Percentiles rank a stretch among this genome's conserved stretches.
Conservation (phyloP, 2,113 vertebrate genomes). For the Xiphophorus hellerii region DNA sequence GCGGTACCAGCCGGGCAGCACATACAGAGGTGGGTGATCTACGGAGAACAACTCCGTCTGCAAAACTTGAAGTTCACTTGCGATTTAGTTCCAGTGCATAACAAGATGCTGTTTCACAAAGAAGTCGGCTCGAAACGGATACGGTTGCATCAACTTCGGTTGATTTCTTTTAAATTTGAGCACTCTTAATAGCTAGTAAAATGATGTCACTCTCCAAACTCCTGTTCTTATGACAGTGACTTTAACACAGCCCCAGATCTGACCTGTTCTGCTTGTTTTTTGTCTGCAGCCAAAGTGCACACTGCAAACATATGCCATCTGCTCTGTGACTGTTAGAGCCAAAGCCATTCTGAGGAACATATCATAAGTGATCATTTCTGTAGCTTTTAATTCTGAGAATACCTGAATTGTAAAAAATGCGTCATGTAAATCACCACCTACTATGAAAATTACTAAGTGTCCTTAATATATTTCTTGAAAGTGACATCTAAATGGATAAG, state of each 20-base stretch:
- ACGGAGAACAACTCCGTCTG: neutral
- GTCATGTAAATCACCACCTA: neutral
- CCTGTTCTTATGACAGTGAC: neutral
- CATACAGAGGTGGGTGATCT: slow-evolving; percentile 88
- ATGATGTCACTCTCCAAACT: neutral
- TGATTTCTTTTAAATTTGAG: neutral
- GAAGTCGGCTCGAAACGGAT: neutral
- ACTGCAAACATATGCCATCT: slow-evolving; percentile 24
- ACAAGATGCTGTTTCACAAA: neutral
- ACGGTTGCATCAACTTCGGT: neutral
- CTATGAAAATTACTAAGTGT: neutral
- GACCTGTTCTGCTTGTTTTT: neutral
- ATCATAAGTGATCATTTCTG: neutral
- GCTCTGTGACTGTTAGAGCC: slow-evolving; percentile 20
- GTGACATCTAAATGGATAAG: neutral
- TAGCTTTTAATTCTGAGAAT: neutral
- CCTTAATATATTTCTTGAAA: too few relatives aligned
- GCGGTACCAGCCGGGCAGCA: slow-evolving; percentile 94
- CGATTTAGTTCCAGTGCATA: neutral
- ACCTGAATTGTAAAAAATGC: too few relatives aligned
- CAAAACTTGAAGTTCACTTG: slow-evolving; percentile 46
- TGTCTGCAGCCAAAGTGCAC: neutral
- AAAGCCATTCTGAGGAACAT: neutral
- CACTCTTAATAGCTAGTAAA: neutral
- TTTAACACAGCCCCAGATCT: neutral